Conservation (phyloP, 2,113 vertebrate genomes). For the Himantopus leucocephalus region DNA sequence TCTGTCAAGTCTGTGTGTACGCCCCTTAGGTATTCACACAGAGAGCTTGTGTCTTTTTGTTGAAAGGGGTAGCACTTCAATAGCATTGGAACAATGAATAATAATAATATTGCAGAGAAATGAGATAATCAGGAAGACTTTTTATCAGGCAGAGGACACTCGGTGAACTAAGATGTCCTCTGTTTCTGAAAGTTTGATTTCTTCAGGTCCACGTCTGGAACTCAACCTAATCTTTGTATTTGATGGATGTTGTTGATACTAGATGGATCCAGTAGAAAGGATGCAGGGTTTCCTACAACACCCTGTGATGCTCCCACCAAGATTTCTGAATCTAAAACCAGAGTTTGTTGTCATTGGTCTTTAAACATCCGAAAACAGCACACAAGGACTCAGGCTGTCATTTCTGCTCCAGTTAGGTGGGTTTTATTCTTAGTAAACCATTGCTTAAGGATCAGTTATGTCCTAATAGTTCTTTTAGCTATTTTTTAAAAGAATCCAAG, state of each 20-base stretch:
- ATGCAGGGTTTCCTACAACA: background rate
- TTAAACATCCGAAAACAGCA: background rate
- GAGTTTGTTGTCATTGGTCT: background rate
- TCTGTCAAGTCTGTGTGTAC: background rate
- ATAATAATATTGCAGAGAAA: background rate
- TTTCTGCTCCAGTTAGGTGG: background rate
- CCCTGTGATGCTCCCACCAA: background rate
- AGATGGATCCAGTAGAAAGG: background rate
- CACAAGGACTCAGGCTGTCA: background rate
- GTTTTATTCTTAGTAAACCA: background rate
- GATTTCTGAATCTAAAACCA: background rate
- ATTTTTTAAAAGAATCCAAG: background rate
- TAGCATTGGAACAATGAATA: background rate
- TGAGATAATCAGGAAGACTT: background rate
- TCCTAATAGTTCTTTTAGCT: background rate
- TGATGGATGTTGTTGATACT: background rate
- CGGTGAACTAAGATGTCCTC: background rate
- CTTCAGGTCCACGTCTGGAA: background rate
- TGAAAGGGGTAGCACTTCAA: background rate
- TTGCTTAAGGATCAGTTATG: background rate
- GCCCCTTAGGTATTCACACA: background rate
- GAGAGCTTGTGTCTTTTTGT: background rate
- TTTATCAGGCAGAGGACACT: background rate
- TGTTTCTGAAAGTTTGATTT: background rate
- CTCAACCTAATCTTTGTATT: background rate